These are phyloP conservation scores for Myotis daubentonii DNA, from an alignment of 2,797 vertebrate genomes.

Conservation along the genomic window DNA sequence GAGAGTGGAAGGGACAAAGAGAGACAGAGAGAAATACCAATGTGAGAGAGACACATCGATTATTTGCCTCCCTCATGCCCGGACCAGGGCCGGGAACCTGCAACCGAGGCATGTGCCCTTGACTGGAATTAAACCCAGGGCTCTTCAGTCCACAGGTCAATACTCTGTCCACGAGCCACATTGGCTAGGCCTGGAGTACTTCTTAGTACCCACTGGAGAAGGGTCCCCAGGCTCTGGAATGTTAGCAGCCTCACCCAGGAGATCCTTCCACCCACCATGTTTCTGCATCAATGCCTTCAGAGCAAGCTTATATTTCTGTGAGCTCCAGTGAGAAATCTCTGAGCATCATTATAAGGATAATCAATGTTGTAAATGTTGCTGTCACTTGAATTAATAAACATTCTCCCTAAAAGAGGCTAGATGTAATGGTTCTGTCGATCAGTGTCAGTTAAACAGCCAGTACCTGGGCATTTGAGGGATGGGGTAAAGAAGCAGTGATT, in stretches of 20 bases:
- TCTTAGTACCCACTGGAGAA: not conserved
- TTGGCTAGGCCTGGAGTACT: not conserved
- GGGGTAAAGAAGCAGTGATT: not conserved
- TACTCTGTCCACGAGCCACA: no score
- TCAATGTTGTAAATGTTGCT: not conserved
- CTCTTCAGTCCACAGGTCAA: no score
- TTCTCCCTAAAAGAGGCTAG: not conserved
- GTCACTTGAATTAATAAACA: not conserved
- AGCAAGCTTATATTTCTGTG: not conserved
- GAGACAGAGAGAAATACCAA: no score
- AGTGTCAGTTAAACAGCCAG: not conserved
- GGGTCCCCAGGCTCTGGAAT: not conserved
- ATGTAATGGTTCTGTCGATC: not conserved
- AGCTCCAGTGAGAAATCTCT: slow-evolving; percentile 21
- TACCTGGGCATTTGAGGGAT: not conserved
- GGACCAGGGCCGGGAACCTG: no score
- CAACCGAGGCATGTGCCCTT: no score
- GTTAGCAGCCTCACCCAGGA: not conserved
- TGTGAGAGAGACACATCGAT: no score
- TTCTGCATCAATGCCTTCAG: not conserved
- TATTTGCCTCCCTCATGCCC: no score
- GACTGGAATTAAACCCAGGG: no score
- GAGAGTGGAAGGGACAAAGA: no score
- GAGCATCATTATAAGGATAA: not conserved
- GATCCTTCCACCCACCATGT: not conserved